Evolutionary conservation across 30 jellyfish, hydroid and myxozoan genomes (phyloP), one percentile per base, ranked within the genome.

Genomic region (Aurelia sp.): DNA sequence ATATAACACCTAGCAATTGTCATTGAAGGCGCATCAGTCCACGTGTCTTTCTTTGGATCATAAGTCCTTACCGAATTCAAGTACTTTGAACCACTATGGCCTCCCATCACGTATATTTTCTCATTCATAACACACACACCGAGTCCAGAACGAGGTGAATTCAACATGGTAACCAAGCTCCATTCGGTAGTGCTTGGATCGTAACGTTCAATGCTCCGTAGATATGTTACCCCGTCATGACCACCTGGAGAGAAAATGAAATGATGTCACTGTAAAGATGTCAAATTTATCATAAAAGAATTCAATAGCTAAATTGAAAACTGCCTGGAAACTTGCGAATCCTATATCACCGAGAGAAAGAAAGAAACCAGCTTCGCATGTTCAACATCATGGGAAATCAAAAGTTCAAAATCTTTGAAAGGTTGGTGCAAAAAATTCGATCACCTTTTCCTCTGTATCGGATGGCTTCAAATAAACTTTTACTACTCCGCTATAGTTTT

Each of bases 131-230:
- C 98, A 13, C 97, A 65, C 57, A 88, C 96, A 13, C 97, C 95
- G 9, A 93, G 90, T 33, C 98, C 98, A 66, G 97, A 82, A 4
- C 98, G 91, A 71, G 97, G 97, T 67, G 96, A 87, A 2, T 85
- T 88, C 66, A 93, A 65, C 81, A 96, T 94, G 79, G 96, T 64
- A 10, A 93, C 97, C 64, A 93, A 83, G 19, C 94, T 19, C 98
- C 98, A 93, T 86, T 93, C 97, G 55, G 84, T 93, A 4, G 96
- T 60, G 47, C 84, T 67, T 48, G 98, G 97, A 62, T 93, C 98
- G 48, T 81, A 93, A 66, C 97, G 82, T 61, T 93, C 98, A 62
- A 93, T 79, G 76, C 97, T 87, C 1, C 98, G 90, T 1, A 93
- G 96, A 84, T 93, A 88, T 30, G 89, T 80, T 10, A 71, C 90